Evolutionary conservation across 1,140 invertebrate species (phyloP).

Genomic region (Listronotus bonariensis): DNA sequence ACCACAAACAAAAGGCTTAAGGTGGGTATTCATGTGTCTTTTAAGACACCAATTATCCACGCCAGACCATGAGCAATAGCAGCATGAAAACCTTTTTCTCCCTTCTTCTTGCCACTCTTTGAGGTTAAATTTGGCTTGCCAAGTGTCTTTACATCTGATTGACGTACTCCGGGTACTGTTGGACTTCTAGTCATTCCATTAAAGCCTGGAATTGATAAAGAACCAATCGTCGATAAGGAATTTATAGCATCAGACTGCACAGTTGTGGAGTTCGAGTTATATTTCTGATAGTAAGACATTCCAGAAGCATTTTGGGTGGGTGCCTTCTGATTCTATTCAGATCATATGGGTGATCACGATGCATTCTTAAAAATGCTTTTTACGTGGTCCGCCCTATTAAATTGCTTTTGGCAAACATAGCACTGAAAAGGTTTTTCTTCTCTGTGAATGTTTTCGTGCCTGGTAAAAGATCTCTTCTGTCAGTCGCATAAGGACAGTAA

Average conservation of each 20-base stretch:
- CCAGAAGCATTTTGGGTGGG: slow-evolving; percentile 59
- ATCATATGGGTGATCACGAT: slow-evolving; percentile 83
- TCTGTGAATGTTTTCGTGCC: slow-evolving; percentile 95
- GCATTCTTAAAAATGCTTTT: slow-evolving; percentile 95
- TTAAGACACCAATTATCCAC: slow-evolving; percentile 94
- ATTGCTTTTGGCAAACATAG: slow-evolving; percentile 88
- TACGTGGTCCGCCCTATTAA: slow-evolving; percentile 92
- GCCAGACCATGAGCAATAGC: slow-evolving; percentile 88
- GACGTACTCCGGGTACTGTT: slow-evolving; percentile 32
- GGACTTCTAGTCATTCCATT: slow-evolving; percentile 46
- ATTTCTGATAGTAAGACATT: slow-evolving; percentile 58
- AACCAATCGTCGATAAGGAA: slow-evolving; percentile 45
- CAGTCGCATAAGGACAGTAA: slow-evolving; percentile 87
- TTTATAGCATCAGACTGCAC: slow-evolving; percentile 43
- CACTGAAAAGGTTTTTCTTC: slow-evolving; percentile 93
- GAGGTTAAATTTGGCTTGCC: slow-evolving; percentile 43
- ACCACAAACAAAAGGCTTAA: slow-evolving; percentile 86
- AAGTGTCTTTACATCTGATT: slow-evolving; percentile 42
- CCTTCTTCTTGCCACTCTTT: slow-evolving; percentile 52
- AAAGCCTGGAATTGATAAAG: slow-evolving; percentile 51
- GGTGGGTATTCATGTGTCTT: slow-evolving; percentile 87
- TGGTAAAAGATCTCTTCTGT: slow-evolving; percentile 91
- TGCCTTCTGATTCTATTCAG: slow-evolving; percentile 76
- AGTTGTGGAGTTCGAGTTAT: slow-evolving; percentile 42
- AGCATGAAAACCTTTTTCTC: slow-evolving; percentile 71